Evolutionary conservation across 1,140 invertebrate species (phyloP).

Genomic region (Ephestia elutella): DNA sequence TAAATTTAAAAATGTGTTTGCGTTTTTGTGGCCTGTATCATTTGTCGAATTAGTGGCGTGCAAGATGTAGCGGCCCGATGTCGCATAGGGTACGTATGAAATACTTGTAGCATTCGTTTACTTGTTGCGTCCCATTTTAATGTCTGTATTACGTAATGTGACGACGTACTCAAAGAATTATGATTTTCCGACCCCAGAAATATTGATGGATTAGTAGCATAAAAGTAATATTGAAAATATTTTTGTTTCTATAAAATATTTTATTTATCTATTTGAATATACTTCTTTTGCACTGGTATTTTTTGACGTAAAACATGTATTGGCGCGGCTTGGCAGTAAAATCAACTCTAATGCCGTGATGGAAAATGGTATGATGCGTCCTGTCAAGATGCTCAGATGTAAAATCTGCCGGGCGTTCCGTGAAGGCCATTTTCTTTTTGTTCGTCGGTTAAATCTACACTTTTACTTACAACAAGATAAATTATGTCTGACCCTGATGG

Average conservation of each 20-base stretch:
- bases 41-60: constrained; percentile 37
- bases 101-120: constrained; percentile 43
- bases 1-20: constrained; percentile 20
- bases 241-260: not conserved
- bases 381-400: no score
- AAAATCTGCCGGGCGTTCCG: no score
- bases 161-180: constrained; percentile 34
- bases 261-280: not conserved
- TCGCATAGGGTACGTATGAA: constrained; percentile 29
- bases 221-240: no score
- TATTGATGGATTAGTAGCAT: constrained; percentile 8
- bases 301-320: no score
- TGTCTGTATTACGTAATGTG: constrained; percentile 49
- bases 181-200: constrained; percentile 10
- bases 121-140: constrained; percentile 52
- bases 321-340: no score
- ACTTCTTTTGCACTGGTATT: no score
- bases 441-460: no score
- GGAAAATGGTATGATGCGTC: no score
- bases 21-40: constrained; percentile 22
- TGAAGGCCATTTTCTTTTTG: no score
- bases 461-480: no score
- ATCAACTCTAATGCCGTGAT: no score
- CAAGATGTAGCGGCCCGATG: constrained; percentile 46
- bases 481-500: no score